A percentile compares a stretch with the other conserved stretches of the same genome.
Evolutionary conservation across 2,888 invertebrate species (phyloP).

Genomic region (Psylliodes chrysocephalus): DNA sequence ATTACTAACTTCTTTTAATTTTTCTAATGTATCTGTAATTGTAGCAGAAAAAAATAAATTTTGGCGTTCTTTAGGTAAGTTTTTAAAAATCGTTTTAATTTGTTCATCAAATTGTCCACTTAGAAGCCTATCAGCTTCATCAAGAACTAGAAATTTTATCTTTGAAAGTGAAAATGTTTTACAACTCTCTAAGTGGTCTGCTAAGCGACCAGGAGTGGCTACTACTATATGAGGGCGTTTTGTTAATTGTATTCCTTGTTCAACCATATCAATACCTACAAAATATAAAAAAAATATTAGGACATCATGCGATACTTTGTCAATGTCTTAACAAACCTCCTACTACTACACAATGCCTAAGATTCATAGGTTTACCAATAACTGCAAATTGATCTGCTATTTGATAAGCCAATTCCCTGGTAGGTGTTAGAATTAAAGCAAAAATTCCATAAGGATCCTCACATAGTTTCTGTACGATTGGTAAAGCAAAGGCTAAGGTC

Average conservation of each 20-base stretch:
- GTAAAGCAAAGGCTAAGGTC: constrained; percentile 96
- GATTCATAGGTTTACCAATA: constrained; percentile 87
- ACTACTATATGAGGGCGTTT: constrained; percentile 93
- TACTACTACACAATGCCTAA: constrained; percentile 88
- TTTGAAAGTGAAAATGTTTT: constrained; percentile 82
- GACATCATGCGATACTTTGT: background rate
- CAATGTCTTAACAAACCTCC: constrained; percentile 65
- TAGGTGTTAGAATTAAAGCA: constrained; percentile 94
- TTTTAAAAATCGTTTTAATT: constrained; percentile 80
- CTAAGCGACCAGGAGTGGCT: constrained; percentile 94
- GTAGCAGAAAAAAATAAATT: constrained; percentile 96
- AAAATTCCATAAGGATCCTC: constrained; percentile 97
- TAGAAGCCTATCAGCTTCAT: constrained; percentile 93
- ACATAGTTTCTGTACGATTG: constrained; percentile 89
- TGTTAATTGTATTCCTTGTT: constrained; percentile 85
- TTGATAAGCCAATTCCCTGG: constrained; percentile 90
- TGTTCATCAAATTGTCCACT: constrained; percentile 85
- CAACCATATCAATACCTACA: constrained; percentile 88
- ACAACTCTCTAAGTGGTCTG: constrained; percentile 91
- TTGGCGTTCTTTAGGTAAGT: constrained; percentile 82
- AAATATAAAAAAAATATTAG: too few species aligned
- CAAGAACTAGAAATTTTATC: constrained; percentile 88
- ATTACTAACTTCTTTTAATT: constrained; percentile 71
- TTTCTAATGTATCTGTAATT: constrained; percentile 84
- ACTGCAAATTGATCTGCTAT: constrained; percentile 96